Base-by-base conservation (phyloP, 2,888 invertebrate genomes). In the Adelognathus sp. region DNA sequence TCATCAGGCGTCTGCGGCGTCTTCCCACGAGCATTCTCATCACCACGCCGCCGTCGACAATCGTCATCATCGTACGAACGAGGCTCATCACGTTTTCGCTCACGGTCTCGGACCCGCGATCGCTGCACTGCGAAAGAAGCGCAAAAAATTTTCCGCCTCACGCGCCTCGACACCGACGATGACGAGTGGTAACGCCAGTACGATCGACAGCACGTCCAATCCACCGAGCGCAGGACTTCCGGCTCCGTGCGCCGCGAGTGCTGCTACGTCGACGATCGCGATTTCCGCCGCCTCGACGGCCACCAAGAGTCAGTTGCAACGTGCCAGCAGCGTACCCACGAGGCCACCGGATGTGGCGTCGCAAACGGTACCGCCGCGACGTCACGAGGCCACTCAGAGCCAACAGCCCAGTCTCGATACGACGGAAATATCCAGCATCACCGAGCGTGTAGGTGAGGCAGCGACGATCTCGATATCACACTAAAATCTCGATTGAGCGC, bases 121-220 rank as follows among this genome's bases (percentile, higher is more conserved):
- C 81, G 96, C 96, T 1, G 94, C 96, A 24, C 93, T 97, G 71
- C 95, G 95, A 89, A 94, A 95, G 88, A 97, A 96, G 91, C 94
- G 96, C 81, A 96, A 96, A 92, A 96, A 96, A 90, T 97, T 96
- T 92, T 96, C 96, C 0, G 95, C 96, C 81, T 96, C 96, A 76
- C 93, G 96, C 85, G 95, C 95, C 80, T 93, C 94, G 64, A 95
- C 92, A 1, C 93, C 92, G 82, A 92, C 89, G 73, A 92, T 92
- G 87, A 92, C 91, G 83, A 92, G 90, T 86, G 93, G 90, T 81
- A 91, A 87, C 52, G 86, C 88, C 4, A 89, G 88, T 33, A 86
- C 87, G 7, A 83, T 85, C 21, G 89, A 89, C 18, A 82, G 80
- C 58, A 83, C 85, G 2, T 82, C 83, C 5, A 69, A 60, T 54